Evolutionary conservation across 1,140 invertebrate genomes (phyloP).

Genomic region (Lordiphosa clarofinis): DNA sequence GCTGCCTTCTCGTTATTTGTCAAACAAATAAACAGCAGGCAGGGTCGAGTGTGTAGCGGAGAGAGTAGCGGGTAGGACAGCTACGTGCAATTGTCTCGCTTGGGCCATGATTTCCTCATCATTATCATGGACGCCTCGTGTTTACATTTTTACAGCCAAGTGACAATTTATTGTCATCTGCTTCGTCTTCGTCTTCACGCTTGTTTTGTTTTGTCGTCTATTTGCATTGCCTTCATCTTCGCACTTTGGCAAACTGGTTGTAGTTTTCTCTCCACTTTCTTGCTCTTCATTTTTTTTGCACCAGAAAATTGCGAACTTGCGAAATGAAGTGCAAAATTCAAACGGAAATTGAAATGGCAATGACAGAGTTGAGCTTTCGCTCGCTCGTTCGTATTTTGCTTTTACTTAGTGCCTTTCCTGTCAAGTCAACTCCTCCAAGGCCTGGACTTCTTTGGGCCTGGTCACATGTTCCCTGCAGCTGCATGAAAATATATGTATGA

Average conservation of each 20-base stretch:
- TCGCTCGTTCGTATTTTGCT: slow-evolving; percentile 22
- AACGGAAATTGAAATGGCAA: slow-evolving; percentile 78
- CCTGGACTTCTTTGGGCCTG: slow-evolving; percentile 16
- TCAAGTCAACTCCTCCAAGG: slow-evolving; percentile 21
- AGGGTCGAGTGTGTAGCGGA: slow-evolving; percentile 7
- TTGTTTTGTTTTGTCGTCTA: slow-evolving; percentile 61
- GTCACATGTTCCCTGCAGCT: slow-evolving; percentile 61
- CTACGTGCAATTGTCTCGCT: slow-evolving; percentile 68
- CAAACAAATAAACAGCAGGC: slow-evolving; percentile 72
- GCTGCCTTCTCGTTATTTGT: slow-evolving; percentile 69
- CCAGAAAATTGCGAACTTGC: slow-evolving; percentile 77
- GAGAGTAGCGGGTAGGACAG: slow-evolving; percentile 1
- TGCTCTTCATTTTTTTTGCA: slow-evolving; percentile 18
- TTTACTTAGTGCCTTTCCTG: slow-evolving; percentile 40
- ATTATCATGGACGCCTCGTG: slow-evolving; percentile 69
- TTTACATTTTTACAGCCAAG: slow-evolving; percentile 55
- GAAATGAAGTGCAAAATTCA: slow-evolving; percentile 78
- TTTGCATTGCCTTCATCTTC: slow-evolving; percentile 67
- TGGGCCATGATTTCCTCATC: slow-evolving; percentile 72
- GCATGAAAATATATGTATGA: slow-evolving; percentile 14
- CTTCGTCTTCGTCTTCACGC: slow-evolving; percentile 40
- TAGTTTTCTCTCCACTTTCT: slow-evolving; percentile 25
- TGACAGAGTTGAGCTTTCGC: slow-evolving; percentile 60
- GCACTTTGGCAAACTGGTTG: slow-evolving; percentile 35
- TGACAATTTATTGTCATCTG: slow-evolving; percentile 75